Conservation (phyloP, 2,113 vertebrate species). For the Progne subis region DNA sequence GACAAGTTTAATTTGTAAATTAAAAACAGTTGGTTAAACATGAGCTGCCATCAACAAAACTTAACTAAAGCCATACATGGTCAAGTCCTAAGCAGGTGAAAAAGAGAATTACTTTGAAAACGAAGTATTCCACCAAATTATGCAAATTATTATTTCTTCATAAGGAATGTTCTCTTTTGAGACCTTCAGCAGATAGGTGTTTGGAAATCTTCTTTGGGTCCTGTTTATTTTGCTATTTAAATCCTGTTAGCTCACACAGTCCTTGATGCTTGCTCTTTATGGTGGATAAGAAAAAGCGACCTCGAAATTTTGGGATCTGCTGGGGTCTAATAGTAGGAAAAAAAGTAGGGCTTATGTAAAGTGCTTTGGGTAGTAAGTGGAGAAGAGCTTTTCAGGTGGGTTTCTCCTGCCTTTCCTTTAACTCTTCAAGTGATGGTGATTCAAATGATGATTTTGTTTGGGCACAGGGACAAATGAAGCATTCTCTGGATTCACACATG, state of each 20-base stretch:
- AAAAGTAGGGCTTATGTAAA: not conserved
- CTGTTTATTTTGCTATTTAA: constrained; percentile 62
- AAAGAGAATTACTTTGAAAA: constrained; percentile 80
- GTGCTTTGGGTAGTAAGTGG: not conserved
- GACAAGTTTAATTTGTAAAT: constrained; percentile 91
- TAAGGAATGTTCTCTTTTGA: constrained; percentile 74
- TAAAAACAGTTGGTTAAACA: constrained; percentile 88
- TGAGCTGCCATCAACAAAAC: constrained; percentile 84
- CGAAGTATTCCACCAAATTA: constrained; percentile 77
- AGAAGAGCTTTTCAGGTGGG: not conserved
- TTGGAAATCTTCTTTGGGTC: constrained; percentile 48
- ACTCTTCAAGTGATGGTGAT: not conserved
- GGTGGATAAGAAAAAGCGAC: not conserved
- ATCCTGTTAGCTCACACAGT: constrained; percentile 33
- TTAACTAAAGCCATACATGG: constrained; percentile 82
- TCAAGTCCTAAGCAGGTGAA: constrained; percentile 82
- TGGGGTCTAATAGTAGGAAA: not conserved
- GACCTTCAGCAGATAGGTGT: constrained; percentile 58
- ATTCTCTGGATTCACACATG: not conserved
- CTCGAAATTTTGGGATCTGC: not conserved
- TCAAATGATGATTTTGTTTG: not conserved
- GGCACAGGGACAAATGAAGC: not conserved
- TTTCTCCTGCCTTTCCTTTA: not conserved
- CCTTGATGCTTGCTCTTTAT: not conserved
- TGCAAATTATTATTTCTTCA: constrained; percentile 79